Conservation (phyloP, 2,888 invertebrate species). For the Conistra vaccinii region DNA sequence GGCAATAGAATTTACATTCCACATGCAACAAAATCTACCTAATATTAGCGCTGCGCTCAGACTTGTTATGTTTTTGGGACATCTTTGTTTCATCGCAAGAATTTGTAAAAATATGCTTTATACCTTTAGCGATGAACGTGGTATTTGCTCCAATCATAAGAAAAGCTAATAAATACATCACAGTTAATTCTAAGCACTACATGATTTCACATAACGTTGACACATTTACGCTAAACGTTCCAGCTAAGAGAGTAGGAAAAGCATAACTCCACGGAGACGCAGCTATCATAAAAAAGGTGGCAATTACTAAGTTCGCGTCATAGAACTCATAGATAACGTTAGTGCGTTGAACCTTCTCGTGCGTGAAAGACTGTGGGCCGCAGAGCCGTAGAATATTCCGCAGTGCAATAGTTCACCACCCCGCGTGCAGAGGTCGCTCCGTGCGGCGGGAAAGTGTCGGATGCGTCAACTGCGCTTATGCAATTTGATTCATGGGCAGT, state of each 20-base stretch:
- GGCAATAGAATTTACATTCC: too few relatives aligned
- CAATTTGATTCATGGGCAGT: conserved; percentile 52
- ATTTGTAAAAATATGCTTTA: background rate
- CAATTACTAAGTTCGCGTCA: conserved; percentile 59
- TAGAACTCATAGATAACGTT: conserved; percentile 53
- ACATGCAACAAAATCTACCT: too few relatives aligned
- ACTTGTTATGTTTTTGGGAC: too few relatives aligned
- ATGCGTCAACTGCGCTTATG: conserved; percentile 58
- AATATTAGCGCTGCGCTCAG: too few relatives aligned
- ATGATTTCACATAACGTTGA: conserved; percentile 36
- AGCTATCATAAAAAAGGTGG: conserved; percentile 51
- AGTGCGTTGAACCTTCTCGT: conserved; percentile 64
- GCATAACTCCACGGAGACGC: conserved; percentile 42
- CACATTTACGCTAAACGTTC: conserved; percentile 54
- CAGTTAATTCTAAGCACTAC: conserved; percentile 31
- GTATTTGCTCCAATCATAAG: background rate
- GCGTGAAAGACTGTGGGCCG: conserved; percentile 39
- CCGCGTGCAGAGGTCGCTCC: conserved; percentile 67
- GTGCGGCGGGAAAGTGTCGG: conserved; percentile 63
- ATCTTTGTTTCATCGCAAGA: background rate
- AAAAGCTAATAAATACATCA: conserved; percentile 1
- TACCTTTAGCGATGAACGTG: background rate
- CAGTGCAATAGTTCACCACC: conserved; percentile 62
- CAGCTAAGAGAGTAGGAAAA: conserved; percentile 43
- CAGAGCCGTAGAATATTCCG: conserved; percentile 52